Conservation (phyloP, 2,888 invertebrate species). For the Cephus sareptanus region DNA sequence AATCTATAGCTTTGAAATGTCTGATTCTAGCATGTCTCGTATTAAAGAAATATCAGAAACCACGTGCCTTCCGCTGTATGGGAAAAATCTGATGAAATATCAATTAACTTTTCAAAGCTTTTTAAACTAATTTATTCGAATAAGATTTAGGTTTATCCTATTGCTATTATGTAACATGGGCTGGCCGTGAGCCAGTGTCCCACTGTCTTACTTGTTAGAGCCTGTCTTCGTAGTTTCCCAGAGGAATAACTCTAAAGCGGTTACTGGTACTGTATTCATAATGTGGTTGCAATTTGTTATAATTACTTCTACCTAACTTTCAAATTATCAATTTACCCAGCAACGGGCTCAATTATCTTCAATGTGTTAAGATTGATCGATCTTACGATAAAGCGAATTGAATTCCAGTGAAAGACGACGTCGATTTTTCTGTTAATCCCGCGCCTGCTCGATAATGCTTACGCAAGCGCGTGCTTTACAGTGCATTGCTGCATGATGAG, state of each 20-base stretch:
- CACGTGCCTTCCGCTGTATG: background rate
- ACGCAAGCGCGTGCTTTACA: background rate
- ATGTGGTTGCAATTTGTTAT: background rate
- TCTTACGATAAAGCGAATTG: background rate
- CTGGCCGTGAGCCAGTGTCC: conserved; percentile 46
- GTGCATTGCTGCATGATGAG: background rate
- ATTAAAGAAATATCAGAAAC: background rate
- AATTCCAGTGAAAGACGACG: background rate
- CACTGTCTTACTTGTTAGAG: conserved; percentile 32
- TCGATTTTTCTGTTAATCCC: background rate
- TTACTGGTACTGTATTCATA: background rate
- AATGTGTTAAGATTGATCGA: background rate
- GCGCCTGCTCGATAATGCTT: background rate
- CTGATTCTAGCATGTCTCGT: background rate
- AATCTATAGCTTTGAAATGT: background rate
- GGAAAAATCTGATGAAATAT: background rate
- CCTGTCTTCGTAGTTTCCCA: background rate
- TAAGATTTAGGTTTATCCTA: background rate
- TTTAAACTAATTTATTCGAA: background rate
- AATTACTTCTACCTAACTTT: background rate
- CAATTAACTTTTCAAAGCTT: background rate
- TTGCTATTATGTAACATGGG: conserved; percentile 44
- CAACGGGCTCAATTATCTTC: background rate
- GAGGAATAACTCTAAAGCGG: background rate
- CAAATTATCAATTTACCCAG: background rate